Conservation (phyloP, 2,113 vertebrate species). For the Malurus melanocephalus region DNA sequence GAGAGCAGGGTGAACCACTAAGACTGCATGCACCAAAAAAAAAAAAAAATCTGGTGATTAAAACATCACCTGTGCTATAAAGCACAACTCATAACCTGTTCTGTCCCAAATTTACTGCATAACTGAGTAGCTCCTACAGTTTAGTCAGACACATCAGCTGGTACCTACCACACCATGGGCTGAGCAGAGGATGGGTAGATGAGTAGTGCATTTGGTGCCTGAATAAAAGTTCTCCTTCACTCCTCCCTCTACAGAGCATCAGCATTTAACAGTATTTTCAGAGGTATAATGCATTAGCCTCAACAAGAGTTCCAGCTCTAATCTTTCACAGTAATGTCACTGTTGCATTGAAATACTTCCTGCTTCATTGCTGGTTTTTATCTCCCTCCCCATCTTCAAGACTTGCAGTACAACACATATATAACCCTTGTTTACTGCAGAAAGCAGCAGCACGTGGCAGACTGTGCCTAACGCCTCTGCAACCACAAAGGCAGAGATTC, state of each 20-base stretch:
- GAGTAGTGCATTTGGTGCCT: neutral
- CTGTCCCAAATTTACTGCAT: neutral
- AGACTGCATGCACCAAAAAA: neutral
- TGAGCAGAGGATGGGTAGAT: neutral
- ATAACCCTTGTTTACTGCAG: neutral
- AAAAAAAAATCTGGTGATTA: neutral
- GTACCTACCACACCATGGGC: neutral
- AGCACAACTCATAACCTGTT: neutral
- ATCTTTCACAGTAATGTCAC: neutral
- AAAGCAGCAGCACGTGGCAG: neutral
- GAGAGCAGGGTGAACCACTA: neutral
- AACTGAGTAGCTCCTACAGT: neutral
- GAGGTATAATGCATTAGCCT: neutral
- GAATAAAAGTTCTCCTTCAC: neutral
- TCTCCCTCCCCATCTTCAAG: neutral
- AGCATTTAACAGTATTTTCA: neutral
- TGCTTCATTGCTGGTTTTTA: fast-evolving
- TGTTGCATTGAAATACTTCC: neutral
- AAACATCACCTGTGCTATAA: neutral
- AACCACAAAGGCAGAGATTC: neutral
- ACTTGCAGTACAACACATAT: neutral
- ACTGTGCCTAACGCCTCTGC: fast-evolving
- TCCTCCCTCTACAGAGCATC: neutral
- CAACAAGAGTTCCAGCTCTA: neutral
- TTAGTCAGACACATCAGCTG: neutral